Conservation (phyloP, 2,113 vertebrate species). For the Salvelinus fontinalis region DNA sequence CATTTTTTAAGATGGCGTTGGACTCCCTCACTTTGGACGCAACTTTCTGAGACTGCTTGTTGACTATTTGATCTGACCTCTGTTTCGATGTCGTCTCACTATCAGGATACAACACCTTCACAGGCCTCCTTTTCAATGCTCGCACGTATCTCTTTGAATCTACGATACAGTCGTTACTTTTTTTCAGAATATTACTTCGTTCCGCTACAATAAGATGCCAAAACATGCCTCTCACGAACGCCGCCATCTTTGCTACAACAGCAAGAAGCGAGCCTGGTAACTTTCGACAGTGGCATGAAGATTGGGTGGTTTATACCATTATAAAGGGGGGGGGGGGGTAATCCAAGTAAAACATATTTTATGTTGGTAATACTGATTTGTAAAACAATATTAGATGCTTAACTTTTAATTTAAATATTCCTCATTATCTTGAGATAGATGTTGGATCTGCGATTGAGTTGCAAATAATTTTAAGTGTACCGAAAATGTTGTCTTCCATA, state of each 20-base stretch:
- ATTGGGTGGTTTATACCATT: too few species aligned
- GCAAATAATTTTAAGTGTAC: too few species aligned
- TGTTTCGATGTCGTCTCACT: slow-evolving; percentile 21
- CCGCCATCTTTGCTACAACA: slow-evolving; percentile 72
- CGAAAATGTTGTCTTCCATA: too few species aligned
- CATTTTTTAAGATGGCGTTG: background rate
- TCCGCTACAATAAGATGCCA: slow-evolving; percentile 13
- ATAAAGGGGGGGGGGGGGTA: too few species aligned
- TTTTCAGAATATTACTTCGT: slow-evolving; percentile 14
- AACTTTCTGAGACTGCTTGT: background rate
- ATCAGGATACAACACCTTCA: slow-evolving; percentile 72
- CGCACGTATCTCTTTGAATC: slow-evolving; percentile 73
- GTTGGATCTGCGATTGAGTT: too few species aligned
- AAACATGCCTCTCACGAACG: slow-evolving; percentile 57
- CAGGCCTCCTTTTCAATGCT: slow-evolving; percentile 78
- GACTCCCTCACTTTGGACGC: background rate
- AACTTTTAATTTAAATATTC: too few species aligned
- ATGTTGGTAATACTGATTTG: too few species aligned
- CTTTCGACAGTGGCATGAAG: too few species aligned
- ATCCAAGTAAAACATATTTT: too few species aligned
- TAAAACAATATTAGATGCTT: too few species aligned
- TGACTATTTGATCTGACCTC: background rate
- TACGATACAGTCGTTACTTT: background rate
- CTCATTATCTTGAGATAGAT: too few species aligned
- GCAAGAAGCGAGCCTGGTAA: too few species aligned